These are phyloP conservation scores for Dendropsophus ebraccatus DNA, from an alignment of 2,113 vertebrate genomes.

Conservation along the genomic window DNA sequence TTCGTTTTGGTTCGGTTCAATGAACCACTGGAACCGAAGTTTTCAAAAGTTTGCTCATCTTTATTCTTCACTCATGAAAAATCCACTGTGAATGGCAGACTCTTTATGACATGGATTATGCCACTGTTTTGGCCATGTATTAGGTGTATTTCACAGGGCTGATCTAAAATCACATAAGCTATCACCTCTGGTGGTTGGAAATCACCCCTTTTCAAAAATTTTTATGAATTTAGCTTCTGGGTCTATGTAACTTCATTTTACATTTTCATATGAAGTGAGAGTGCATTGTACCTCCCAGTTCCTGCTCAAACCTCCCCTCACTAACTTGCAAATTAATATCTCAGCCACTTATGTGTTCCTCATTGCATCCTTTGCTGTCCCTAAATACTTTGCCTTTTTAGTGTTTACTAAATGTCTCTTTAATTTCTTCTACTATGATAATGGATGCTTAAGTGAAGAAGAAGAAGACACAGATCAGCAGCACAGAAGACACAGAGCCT, in stretches of 20 bases:
- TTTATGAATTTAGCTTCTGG: no score
- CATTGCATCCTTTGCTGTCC: not conserved
- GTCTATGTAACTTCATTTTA: not conserved
- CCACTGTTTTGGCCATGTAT: no score
- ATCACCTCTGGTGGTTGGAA: no score
- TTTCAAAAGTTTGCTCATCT: no score
- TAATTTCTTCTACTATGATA: not conserved
- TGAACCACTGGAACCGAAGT: no score
- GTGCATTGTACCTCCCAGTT: conserved; percentile 1
- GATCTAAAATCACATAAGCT: not conserved
- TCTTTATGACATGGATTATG: no score
- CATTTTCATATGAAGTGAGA: not conserved
- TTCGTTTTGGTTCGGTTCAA: no score
- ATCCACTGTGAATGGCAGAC: no score
- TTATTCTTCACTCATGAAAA: no score
- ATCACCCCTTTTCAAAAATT: no score
- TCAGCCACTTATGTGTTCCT: not conserved
- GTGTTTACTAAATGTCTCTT: no score
- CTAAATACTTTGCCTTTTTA: not conserved
- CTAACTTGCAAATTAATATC: not conserved
- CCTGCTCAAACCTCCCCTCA: not conserved
- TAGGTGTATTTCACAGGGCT: no score
- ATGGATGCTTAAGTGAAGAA: not conserved
- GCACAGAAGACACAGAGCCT: not conserved
- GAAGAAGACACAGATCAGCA: not conserved